Evolutionary conservation across 2,113 vertebrate species (phyloP).

Genomic region (Corapipo altera): DNA sequence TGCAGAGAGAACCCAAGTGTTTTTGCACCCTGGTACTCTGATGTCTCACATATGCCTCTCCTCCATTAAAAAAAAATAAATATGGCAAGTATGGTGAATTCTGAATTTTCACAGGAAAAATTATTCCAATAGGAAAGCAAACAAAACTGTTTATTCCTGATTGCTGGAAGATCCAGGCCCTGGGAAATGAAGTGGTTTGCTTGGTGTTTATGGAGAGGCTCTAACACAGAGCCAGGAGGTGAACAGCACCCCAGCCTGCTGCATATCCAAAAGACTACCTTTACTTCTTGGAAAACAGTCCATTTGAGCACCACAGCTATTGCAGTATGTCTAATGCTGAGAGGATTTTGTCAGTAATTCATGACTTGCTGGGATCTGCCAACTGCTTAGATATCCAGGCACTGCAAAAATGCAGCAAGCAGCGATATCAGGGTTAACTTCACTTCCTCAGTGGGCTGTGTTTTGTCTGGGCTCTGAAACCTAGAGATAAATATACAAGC

Average conservation of each 20-base stretch:
- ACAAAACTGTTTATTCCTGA: background rate
- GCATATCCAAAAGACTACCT: background rate
- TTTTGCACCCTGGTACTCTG: background rate
- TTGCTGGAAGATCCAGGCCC: background rate
- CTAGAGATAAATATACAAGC: constrained; percentile 39
- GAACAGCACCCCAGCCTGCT: background rate
- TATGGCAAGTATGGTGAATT: background rate
- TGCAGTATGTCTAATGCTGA: background rate
- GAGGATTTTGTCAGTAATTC: background rate
- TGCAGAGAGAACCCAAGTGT: background rate
- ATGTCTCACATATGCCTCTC: background rate
- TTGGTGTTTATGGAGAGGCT: background rate
- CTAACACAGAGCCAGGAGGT: background rate
- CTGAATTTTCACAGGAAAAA: background rate
- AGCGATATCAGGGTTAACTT: background rate
- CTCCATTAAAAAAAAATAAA: too few relatives aligned
- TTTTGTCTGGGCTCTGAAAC: constrained; percentile 57
- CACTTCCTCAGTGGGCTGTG: background rate
- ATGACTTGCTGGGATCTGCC: background rate
- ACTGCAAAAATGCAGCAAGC: background rate
- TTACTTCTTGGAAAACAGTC: background rate
- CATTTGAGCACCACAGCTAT: background rate
- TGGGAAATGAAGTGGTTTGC: background rate
- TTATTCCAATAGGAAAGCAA: background rate
- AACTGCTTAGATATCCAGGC: background rate